phyloP scores from a whole-genome alignment of 1,140 invertebrate genomes.

The Brachionus manjavacas region DNA sequence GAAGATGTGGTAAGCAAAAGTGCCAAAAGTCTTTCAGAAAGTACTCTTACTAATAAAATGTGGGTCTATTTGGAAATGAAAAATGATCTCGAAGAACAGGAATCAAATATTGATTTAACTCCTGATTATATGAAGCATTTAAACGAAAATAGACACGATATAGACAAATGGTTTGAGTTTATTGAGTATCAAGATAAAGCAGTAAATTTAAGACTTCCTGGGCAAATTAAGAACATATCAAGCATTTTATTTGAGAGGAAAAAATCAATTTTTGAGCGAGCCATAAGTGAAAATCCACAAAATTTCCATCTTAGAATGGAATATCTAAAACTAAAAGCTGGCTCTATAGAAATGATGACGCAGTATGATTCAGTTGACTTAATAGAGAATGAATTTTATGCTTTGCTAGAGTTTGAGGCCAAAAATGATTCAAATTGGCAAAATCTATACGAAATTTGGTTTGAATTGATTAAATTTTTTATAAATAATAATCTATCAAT shows the following conservation, averaged over 20 bases:
- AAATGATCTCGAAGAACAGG: conserved; percentile 14
- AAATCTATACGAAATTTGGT: conserved; percentile 30
- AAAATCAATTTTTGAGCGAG: conserved; percentile 21
- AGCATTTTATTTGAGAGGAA: conserved; percentile 4
- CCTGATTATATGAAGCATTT: conserved; percentile 10
- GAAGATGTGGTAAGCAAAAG: neutral
- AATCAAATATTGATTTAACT: neutral
- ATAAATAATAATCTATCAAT: neutral
- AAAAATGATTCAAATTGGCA: neutral
- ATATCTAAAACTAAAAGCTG: neutral
- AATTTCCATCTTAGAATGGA: conserved; percentile 12
- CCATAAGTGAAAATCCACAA: conserved; percentile 16
- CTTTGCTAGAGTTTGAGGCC: neutral
- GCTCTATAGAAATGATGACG: neutral
- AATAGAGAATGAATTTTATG: conserved; percentile 12
- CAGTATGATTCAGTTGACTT: neutral
- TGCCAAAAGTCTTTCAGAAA: neutral
- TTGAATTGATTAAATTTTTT: conserved; percentile 12
- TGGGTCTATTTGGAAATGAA: conserved; percentile 34
- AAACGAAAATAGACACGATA: conserved; percentile 9
- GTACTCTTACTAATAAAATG: conserved; percentile 26
- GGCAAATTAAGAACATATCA: neutral
- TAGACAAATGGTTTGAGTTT: conserved; percentile 38
- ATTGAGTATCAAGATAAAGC: conserved; percentile 33
- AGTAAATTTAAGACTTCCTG: neutral